Conservation (phyloP, 2,888 invertebrate genomes). For the Spialia ferax region DNA sequence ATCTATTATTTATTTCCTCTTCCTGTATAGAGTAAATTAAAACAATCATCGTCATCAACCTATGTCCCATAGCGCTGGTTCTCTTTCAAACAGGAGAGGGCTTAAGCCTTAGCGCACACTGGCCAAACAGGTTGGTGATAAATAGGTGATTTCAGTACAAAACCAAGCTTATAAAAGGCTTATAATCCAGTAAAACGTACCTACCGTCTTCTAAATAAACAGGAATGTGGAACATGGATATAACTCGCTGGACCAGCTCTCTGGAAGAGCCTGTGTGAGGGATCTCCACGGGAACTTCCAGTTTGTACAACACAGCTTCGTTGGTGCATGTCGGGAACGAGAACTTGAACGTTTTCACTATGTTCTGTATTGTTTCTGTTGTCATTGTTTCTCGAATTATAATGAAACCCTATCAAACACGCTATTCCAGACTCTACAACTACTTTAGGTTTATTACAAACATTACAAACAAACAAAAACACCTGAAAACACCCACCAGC, state of each 20-base stretch:
- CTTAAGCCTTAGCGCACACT: no score
- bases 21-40: no score
- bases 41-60: no score
- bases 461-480: neutral
- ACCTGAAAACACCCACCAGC: no score
- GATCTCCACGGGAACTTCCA: constrained; percentile 88
- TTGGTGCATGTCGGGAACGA: constrained; percentile 87
- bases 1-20: no score
- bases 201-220: constrained; percentile 89
- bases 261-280: constrained; percentile 86
- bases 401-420: neutral
- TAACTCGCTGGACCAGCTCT: constrained; percentile 89
- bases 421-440: no score
- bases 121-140: no score
- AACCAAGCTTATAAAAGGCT: no score
- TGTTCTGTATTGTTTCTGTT: constrained; percentile 60
- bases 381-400: constrained; percentile 60
- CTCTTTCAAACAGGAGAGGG: no score
- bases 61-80: no score
- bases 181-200: constrained; percentile 28
- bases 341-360: constrained; percentile 74
- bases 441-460: neutral
- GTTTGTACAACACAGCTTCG: constrained; percentile 79
- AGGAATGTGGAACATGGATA: constrained; percentile 90
- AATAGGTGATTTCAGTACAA: no score